phyloP scores from a whole-genome alignment of 2,113 vertebrate genomes.

The Riparia riparia region DNA sequence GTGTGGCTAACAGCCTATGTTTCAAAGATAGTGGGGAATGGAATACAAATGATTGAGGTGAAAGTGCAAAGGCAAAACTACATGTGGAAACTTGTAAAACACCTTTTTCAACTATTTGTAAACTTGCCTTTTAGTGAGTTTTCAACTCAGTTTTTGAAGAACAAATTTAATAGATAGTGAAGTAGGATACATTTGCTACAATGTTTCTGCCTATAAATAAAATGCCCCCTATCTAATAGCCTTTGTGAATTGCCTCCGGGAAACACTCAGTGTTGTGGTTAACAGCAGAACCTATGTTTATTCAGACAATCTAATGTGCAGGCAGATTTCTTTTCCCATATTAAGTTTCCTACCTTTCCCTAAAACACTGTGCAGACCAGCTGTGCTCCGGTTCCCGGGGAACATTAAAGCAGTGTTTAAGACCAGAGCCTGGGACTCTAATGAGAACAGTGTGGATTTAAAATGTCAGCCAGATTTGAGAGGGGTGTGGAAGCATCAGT shows the following conservation, averaged over 20 bases:
- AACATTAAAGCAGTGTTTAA: neutral
- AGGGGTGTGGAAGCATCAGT: neutral
- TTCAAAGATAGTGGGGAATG: neutral
- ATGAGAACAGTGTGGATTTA: neutral
- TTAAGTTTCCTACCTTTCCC: neutral
- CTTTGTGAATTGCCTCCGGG: neutral
- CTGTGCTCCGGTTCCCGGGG: neutral
- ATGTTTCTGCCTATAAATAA: neutral
- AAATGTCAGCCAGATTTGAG: neutral
- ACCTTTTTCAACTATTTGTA: neutral
- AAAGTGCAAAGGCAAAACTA: slow-evolving; percentile 2
- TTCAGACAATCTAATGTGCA: neutral
- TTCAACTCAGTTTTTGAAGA: neutral
- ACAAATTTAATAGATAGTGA: neutral
- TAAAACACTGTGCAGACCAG: neutral
- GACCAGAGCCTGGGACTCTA: neutral
- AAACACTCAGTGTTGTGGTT: neutral
- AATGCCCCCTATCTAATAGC: neutral
- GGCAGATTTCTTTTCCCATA: neutral
- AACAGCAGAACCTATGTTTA: neutral
- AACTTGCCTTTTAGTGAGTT: neutral
- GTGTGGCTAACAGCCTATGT: neutral
- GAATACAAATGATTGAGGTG: neutral
- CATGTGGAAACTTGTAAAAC: neutral
- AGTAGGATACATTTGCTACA: neutral